Base-by-base conservation (phyloP, 2,797 vertebrate species). In the Tragelaphus oryx region DNA sequence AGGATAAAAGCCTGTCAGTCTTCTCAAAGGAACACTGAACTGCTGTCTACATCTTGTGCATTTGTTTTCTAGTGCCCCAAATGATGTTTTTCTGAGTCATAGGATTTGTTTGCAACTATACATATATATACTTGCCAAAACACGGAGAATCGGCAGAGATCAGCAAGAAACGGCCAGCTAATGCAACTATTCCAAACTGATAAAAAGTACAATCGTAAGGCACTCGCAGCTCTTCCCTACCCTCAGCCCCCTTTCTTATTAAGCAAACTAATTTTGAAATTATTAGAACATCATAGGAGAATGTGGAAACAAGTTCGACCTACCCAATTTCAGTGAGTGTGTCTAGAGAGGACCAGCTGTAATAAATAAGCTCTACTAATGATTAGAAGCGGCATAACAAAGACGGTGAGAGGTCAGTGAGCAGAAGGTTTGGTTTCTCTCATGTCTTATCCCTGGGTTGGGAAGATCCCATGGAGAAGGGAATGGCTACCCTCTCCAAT, bases 21-120 rank as follows among this genome's bases (percentile, higher is more conserved):
- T 97, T 83, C 85, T 79, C 20, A 82, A 41, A 96, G 96, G 91
- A 96, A 82, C 52, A 30, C 22, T 85, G 71, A 97, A 96, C 92
- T 78, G 71, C 95, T 87, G 92, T 88, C 89, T 96, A 62, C 82
- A 96, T 97, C 94, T 80, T 46, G n/a, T 75, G 57, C 74, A 65
- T 68, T 94, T 92, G 52, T 62, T 81, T 89, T 55, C 83, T 33
- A 81, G 68, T 48, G 20, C 41, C 68, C 26, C 30, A 59, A 50
- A 95, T 3, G 28, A 46, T 41, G 17, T 18, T 91, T 28, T 93
- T 59, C 18, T 16, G 75, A 87, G 86, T 44, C 76, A 37, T 1
- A 28, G 10, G 48, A 52, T 82, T 97, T 74, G 33, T 91, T 87
- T 81, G 60, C 41, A 81, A 30, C 82, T 92, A 65, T 9, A 41